Evolutionary conservation across 2,113 vertebrate species (phyloP).

Genomic region (Perca fluviatilis): DNA sequence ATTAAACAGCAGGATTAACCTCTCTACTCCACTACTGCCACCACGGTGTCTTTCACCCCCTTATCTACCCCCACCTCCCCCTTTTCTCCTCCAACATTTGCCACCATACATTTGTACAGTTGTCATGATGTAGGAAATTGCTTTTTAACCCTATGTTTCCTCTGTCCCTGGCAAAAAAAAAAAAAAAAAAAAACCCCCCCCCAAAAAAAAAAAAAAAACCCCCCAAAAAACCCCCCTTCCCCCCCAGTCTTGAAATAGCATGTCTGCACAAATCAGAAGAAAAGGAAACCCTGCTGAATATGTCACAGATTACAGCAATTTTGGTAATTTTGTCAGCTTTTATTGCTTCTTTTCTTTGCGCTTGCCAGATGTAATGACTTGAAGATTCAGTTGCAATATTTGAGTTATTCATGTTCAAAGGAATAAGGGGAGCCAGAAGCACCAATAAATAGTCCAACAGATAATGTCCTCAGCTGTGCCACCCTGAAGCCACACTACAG

Average conservation of each 20-base stretch:
- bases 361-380: conserved; percentile 70
- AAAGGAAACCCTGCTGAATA: conserved; percentile 42
- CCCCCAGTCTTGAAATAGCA: conserved; percentile 45
- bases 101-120: conserved; percentile 83
- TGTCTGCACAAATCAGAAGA: conserved; percentile 23
- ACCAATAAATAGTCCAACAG: conserved; percentile 69
- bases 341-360: conserved; percentile 23
- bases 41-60: conserved; percentile 80
- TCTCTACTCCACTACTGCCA: conserved; percentile 81
- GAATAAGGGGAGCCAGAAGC: conserved; percentile 62
- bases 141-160: conserved; percentile 81
- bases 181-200: no score
- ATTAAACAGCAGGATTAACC: conserved; percentile 89
- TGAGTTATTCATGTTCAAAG: conserved; percentile 73
- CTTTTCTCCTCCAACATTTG: conserved; percentile 78
- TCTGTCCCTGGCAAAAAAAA: conserved; percentile 61
- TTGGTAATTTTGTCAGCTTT: conserved; percentile 38
- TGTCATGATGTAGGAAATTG: conserved; percentile 84
- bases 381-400: conserved; percentile 59
- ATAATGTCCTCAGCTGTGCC: conserved; percentile 74
- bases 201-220: no score
- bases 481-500: conserved; percentile 62
- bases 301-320: conserved; percentile 48
- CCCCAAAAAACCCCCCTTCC: no score
- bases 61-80: conserved; percentile 72